Evolutionary conservation across 2,888 invertebrate genomes (phyloP).

Genomic region (Cenopis cana): DNA sequence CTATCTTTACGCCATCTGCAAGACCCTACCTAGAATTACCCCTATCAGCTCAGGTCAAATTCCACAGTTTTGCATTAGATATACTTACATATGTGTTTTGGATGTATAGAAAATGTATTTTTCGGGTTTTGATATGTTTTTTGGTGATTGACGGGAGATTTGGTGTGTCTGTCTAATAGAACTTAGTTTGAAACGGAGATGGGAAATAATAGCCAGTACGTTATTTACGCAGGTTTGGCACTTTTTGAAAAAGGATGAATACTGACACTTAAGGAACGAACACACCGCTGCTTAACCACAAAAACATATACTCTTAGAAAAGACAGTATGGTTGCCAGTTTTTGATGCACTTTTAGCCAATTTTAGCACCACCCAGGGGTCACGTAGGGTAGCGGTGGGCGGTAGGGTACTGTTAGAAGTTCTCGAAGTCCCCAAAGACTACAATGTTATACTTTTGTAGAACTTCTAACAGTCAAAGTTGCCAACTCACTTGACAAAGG

Average conservation of each 20-base stretch:
- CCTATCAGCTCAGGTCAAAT: conserved; percentile 43
- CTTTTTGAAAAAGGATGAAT: neutral
- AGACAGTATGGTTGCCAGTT: too few relatives aligned
- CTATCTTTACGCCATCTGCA: neutral
- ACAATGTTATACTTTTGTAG: too few relatives aligned
- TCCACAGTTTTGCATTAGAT: conserved; percentile 9
- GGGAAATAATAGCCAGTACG: conserved; percentile 6
- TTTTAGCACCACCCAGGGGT: too few relatives aligned
- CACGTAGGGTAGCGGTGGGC: too few relatives aligned
- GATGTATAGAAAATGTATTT: conserved; percentile 1
- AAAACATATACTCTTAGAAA: too few relatives aligned
- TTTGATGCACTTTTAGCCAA: too few relatives aligned
- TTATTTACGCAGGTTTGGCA: neutral
- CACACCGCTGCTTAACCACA: too few relatives aligned
- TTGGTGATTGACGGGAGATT: conserved; percentile 10
- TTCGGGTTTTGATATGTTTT: conserved; percentile 16
- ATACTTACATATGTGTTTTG: conserved; percentile 27
- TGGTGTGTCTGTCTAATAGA: conserved; percentile 21
- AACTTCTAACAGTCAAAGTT: too few relatives aligned
- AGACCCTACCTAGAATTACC: conserved; percentile 11
- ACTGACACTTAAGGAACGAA: too few relatives aligned
- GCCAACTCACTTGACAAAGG: too few relatives aligned
- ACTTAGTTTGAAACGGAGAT: conserved; percentile 17
- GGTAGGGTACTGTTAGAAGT: too few relatives aligned
- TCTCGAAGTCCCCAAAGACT: too few relatives aligned